Conservation (phyloP, 1,140 invertebrate species). For the Lepidurus arcticus region DNA sequence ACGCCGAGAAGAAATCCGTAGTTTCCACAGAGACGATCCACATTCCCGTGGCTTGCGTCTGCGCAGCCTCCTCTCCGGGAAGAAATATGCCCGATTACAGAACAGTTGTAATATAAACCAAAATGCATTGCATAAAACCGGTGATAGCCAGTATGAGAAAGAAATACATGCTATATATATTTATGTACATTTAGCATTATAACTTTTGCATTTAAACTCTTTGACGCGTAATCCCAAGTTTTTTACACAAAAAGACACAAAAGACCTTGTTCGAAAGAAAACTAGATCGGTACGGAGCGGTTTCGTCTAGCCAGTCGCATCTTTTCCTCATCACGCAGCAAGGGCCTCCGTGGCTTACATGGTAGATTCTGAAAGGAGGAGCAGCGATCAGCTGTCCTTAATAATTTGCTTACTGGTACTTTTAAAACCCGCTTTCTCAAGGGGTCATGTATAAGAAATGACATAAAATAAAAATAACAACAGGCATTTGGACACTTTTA, state of each 20-base stretch:
- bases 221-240: no score
- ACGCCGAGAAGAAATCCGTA: constrained; percentile 15
- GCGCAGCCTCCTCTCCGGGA: constrained; percentile 26
- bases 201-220: no score
- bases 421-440: background rate
- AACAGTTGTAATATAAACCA: constrained; percentile 25
- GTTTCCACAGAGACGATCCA: constrained; percentile 29
- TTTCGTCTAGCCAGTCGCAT: background rate
- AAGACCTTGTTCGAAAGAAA: background rate
- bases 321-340: constrained; percentile 4
- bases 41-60: constrained; percentile 32
- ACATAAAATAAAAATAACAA: background rate
- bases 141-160: background rate
- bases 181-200: background rate
- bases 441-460: background rate
- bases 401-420: background rate
- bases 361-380: background rate
- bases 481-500: background rate
- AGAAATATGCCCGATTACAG: constrained; percentile 26
- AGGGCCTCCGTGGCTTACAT: background rate
- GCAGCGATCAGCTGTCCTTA: background rate
- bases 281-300: background rate
- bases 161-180: background rate
- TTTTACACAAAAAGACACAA: no score
- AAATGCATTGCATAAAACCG: background rate